phyloP scores from a whole-genome alignment of 2,888 invertebrate species.

The Diploptera punctata region DNA sequence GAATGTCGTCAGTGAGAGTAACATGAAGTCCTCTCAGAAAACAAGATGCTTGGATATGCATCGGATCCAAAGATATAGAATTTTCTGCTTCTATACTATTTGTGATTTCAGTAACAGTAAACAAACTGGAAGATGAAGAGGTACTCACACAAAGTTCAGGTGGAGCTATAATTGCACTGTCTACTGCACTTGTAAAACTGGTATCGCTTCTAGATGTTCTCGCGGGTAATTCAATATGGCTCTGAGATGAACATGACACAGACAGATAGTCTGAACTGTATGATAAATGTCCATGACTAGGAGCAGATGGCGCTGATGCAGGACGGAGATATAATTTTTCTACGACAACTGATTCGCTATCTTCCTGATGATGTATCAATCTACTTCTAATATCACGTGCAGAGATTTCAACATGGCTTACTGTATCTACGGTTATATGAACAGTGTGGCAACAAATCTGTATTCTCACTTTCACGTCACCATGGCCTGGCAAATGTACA shows the following conservation, averaged over 20 bases:
- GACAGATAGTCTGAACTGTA: background rate
- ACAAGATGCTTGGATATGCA: conserved; percentile 16
- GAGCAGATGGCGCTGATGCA: background rate
- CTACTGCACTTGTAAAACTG: background rate
- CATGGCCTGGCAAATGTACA: conserved; percentile 52
- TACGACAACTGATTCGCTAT: background rate
- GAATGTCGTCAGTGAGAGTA: conserved; percentile 34
- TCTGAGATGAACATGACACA: background rate
- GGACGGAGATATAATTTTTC: background rate
- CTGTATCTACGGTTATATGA: conserved; percentile 60
- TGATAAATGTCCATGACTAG: background rate
- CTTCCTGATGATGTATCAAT: conserved; percentile 53
- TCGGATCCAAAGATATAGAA: background rate
- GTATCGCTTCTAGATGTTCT: background rate
- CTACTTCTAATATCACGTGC: conserved; percentile 81
- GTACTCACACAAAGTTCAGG: background rate
- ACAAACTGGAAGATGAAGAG: background rate
- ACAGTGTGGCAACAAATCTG: conserved; percentile 60
- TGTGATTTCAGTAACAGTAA: background rate
- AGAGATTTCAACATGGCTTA: conserved; percentile 76
- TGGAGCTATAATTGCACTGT: background rate
- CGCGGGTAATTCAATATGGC: background rate
- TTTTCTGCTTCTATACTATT: background rate
- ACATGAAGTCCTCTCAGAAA: conserved; percentile 32
- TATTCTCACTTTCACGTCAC: conserved; percentile 56